A percentile compares a stretch with the other conserved stretches of the same genome.
phyloP scores from a whole-genome alignment of 2,797 vertebrate species.

The Pipistrellus pipistrellus region DNA sequence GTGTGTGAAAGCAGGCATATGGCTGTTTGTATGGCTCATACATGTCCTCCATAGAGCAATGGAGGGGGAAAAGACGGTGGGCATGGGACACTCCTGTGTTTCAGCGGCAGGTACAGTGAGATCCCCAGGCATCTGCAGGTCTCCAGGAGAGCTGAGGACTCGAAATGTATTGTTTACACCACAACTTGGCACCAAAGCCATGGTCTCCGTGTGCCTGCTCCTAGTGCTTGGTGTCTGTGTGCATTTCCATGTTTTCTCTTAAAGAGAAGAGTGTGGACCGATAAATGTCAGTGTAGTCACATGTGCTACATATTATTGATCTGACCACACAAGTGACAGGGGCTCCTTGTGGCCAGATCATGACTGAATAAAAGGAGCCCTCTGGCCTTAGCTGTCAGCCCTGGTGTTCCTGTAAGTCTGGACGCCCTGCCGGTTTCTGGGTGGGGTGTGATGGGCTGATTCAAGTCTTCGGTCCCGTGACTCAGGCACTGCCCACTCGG shows the following conservation, averaged over 20 bases:
- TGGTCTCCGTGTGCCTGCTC: not conserved
- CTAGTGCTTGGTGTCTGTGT: not conserved
- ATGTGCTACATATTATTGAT: fast-evolving
- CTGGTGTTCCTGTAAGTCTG: fast-evolving
- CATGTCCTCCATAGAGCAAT: not conserved
- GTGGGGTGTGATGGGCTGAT: not conserved
- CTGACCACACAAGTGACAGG: fast-evolving
- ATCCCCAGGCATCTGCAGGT: fast-evolving
- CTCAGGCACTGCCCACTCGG: fast-evolving
- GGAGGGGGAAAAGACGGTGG: not conserved
- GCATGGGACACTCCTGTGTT: not conserved
- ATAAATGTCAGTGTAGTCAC: not conserved
- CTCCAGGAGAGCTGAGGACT: not conserved
- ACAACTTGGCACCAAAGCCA: not conserved
- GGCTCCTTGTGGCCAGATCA: not conserved
- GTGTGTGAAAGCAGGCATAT: too few relatives aligned
- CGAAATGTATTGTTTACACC: too few relatives aligned
- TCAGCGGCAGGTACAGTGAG: not conserved
- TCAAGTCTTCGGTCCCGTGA: fast-evolving
- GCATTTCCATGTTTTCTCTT: not conserved
- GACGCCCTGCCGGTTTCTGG: not conserved
- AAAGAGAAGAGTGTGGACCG: not conserved
- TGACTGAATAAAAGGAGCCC: fast-evolving
- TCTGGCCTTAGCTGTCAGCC: too few relatives aligned
- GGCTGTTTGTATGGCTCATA: not conserved